These are phyloP conservation scores for Propithecus coquereli DNA, from an alignment of 2,113 vertebrate genomes.

Conservation along the genomic window DNA sequence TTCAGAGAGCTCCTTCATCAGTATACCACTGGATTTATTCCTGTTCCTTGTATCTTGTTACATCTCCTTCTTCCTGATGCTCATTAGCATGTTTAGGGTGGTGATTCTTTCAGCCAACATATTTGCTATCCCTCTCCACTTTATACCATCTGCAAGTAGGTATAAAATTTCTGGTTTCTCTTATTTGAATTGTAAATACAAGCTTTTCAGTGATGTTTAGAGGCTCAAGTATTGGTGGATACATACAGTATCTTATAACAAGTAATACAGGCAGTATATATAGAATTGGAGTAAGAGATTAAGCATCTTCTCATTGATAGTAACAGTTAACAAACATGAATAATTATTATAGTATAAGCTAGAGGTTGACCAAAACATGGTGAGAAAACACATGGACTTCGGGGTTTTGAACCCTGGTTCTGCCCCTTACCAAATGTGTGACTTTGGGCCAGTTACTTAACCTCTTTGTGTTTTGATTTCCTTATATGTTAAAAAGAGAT, in stretches of 20 bases:
- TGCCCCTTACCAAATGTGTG: not conserved
- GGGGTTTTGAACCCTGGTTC: not conserved
- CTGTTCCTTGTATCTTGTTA: not conserved
- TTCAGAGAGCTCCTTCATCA: not conserved
- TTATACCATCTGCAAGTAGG: not conserved
- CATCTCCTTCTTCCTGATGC: not conserved
- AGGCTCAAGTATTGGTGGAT: not conserved
- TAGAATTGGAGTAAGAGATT: not conserved
- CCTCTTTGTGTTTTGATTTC: not conserved
- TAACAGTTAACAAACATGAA: not conserved
- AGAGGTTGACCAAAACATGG: not conserved
- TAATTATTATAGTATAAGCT: not conserved
- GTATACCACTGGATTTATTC: not conserved
- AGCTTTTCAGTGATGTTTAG: not conserved
- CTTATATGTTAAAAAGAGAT: constrained; percentile 18
- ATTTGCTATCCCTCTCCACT: not conserved
- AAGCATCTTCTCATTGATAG: not conserved
- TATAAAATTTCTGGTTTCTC: not conserved
- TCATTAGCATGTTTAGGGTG: not conserved
- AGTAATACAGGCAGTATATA: not conserved
- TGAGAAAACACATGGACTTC: not conserved
- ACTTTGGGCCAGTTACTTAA: not conserved
- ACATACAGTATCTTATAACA: not conserved
- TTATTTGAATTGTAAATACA: not conserved
- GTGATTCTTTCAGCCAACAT: not conserved